Evolutionary conservation across 1,140 invertebrate species (phyloP).

Genomic region (Ladona fulva): DNA sequence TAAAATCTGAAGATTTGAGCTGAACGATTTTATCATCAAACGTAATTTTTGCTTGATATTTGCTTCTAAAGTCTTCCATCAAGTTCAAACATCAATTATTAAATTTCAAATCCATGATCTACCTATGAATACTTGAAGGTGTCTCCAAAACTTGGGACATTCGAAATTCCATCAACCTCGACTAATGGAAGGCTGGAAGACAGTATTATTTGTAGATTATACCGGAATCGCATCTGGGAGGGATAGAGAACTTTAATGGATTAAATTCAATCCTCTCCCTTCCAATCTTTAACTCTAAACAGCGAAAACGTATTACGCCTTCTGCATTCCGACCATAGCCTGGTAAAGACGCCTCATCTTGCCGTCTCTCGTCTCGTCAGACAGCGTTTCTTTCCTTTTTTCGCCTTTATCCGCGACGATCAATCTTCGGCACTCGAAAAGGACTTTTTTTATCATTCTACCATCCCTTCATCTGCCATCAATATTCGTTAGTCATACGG

Average conservation of each 20-base stretch:
- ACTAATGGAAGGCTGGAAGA: too few species aligned
- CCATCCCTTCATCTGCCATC: neutral
- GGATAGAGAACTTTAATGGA: too few species aligned
- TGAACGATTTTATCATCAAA: too few species aligned
- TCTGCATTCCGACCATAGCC: neutral
- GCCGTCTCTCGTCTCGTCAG: neutral
- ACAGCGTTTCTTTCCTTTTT: neutral
- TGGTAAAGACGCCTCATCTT: neutral
- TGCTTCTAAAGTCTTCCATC: too few species aligned
- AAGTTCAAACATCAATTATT: too few species aligned
- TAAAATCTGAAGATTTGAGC: too few species aligned
- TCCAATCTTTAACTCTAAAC: neutral
- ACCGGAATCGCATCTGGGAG: neutral
- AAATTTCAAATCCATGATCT: too few species aligned
- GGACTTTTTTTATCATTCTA: neutral
- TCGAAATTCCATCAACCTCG: too few species aligned
- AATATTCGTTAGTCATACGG: slow-evolving; percentile 5
- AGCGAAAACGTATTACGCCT: neutral
- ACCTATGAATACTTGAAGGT: too few species aligned
- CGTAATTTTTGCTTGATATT: too few species aligned
- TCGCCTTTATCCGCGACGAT: neutral
- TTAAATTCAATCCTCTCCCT: neutral
- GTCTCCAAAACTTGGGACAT: too few species aligned
- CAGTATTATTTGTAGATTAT: neutral
- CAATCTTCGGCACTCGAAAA: neutral